phyloP scores from a whole-genome alignment of 64 coral and sea anemone genomes.

The Catalaphyllia jardinei region DNA sequence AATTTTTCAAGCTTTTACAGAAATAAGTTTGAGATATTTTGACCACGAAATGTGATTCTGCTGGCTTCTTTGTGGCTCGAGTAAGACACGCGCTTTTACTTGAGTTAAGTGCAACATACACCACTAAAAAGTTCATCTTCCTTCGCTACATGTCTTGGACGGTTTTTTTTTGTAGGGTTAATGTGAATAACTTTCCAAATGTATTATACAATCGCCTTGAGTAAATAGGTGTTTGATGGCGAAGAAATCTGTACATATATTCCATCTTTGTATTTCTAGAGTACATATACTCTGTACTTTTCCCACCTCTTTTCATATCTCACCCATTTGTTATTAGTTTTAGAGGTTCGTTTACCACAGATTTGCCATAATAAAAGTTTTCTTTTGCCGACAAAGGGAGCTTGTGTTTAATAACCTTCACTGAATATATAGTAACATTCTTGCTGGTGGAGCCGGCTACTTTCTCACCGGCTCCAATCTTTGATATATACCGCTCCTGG shows the following conservation, averaged over 20 bases:
- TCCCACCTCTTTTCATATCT: not conserved
- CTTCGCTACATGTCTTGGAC: not conserved
- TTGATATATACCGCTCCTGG: slow-evolving; percentile 31
- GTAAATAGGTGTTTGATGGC: not conserved
- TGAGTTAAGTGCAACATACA: not conserved
- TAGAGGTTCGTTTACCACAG: not conserved
- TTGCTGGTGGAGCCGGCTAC: not conserved
- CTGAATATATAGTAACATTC: slow-evolving; percentile 23
- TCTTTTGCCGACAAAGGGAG: slow-evolving; percentile 38
- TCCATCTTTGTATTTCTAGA: not conserved
- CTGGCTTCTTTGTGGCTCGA: not conserved
- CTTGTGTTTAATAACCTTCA: slow-evolving; percentile 16
- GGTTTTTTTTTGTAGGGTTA: not conserved
- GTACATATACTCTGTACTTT: not conserved
- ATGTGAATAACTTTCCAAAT: not conserved
- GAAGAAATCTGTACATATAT: not conserved
- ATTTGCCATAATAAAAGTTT: slow-evolving; percentile 28
- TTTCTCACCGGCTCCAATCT: slow-evolving; percentile 14
- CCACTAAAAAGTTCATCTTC: not conserved
- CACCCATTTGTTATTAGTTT: slow-evolving; percentile 11
- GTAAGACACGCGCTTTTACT: not conserved
- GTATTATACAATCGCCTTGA: not conserved
- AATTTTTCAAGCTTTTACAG: not conserved
- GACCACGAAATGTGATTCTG: not conserved
- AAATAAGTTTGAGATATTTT: not conserved